These are phyloP conservation scores for Thamnophis sirtalis DNA, from an alignment of 2,113 vertebrate genomes.

Conservation along the genomic window DNA sequence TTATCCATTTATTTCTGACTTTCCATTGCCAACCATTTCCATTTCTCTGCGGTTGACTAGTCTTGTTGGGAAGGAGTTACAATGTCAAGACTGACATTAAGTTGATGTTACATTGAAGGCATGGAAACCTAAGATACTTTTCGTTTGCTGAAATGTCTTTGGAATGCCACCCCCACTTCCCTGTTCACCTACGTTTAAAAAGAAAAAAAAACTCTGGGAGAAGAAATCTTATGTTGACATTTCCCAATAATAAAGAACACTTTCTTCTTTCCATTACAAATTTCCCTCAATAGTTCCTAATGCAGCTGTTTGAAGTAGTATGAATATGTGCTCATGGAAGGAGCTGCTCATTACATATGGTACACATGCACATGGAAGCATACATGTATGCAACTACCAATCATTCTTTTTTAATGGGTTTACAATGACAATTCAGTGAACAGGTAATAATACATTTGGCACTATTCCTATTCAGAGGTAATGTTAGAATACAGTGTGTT, in stretches of 20 bases:
- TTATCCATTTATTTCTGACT: background rate
- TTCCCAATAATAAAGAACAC: slow-evolving; percentile 1
- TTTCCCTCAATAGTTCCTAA: background rate
- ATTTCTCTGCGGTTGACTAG: background rate
- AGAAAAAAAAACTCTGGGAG: background rate
- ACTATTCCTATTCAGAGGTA: background rate
- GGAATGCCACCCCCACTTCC: background rate
- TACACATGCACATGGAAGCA: background rate
- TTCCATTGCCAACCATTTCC: background rate
- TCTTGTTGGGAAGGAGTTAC: background rate
- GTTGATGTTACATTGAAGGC: background rate
- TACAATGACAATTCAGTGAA: background rate
- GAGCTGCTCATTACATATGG: background rate
- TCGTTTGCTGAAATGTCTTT: background rate
- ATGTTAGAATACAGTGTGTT: background rate
- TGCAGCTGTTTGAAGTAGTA: background rate
- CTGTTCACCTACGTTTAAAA: background rate
- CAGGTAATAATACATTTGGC: background rate
- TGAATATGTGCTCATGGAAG: background rate
- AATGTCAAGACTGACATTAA: background rate
- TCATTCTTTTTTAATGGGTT: background rate
- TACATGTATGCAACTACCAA: background rate
- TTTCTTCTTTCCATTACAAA: background rate
- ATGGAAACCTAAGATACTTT: background rate
- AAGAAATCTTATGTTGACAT: background rate